Evolutionary conservation across 2,888 invertebrate genomes (phyloP).

Genomic region (Dorcus parallelipipedus): DNA sequence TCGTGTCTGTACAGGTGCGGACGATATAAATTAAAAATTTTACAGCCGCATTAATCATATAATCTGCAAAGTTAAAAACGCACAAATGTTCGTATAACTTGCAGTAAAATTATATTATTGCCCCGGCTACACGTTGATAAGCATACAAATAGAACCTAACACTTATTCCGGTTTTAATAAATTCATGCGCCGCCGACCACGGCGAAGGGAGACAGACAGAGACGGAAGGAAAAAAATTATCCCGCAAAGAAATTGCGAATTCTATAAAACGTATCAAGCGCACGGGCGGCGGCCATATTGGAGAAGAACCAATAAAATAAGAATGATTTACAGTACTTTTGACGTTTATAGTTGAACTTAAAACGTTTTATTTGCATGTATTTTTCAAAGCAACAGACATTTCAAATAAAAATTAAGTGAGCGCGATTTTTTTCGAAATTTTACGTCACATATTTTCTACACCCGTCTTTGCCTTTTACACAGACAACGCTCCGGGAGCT

Average conservation of each 20-base stretch:
- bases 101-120: no score
- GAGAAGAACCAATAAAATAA: constrained; percentile 30
- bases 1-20: no score
- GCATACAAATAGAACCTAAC: no score
- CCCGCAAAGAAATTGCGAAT: constrained; percentile 7
- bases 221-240: no score
- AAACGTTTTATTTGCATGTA: constrained; percentile 31
- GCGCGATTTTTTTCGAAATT: background rate
- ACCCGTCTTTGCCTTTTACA: background rate
- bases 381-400: constrained; percentile 29
- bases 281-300: constrained; percentile 21
- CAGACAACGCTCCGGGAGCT: background rate
- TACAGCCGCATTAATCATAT: no score
- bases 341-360: constrained; percentile 32
- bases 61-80: no score
- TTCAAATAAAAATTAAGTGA: constrained; percentile 21
- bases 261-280: constrained; percentile 16
- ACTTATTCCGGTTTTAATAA: no score
- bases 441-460: background rate
- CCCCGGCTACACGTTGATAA: no score
- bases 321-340: constrained; percentile 30
- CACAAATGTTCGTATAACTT: no score
- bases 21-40: no score
- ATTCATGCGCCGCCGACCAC: no score
- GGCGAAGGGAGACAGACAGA: no score